Evolutionary conservation across 2,113 vertebrate genomes (phyloP).

Genomic region (Octodon degus): DNA sequence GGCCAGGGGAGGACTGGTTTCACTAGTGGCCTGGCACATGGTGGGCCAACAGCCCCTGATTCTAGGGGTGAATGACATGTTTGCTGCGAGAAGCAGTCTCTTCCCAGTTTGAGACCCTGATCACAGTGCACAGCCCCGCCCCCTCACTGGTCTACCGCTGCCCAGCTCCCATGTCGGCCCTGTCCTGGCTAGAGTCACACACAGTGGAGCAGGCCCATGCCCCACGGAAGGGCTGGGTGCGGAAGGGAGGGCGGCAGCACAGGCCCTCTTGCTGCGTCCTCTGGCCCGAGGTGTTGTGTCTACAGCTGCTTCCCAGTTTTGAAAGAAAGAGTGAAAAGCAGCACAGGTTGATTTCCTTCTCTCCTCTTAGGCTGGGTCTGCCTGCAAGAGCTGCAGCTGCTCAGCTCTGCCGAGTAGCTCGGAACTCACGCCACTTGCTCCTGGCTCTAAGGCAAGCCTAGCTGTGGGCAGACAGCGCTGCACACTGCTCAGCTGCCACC

Average conservation of each 20-base stretch:
- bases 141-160: not conserved
- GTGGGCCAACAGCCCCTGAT: not conserved
- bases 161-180: not conserved
- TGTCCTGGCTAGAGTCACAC: not conserved
- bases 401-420: not conserved
- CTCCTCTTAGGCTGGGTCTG: not conserved
- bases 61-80: not conserved
- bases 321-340: slow-evolving; percentile 8
- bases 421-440: not conserved
- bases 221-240: not conserved
- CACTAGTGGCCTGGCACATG: not conserved
- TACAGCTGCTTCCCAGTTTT: not conserved
- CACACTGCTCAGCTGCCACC: not conserved
- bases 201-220: not conserved
- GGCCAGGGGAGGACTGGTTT: not conserved
- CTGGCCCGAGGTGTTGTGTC: not conserved
- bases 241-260: not conserved
- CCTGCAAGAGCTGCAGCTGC: not conserved
- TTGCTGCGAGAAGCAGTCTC: not conserved
- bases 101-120: not conserved
- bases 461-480: not conserved
- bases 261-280: not conserved
- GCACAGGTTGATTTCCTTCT: not conserved
- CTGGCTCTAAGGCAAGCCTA: slow-evolving; percentile 13
- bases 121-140: not conserved